Percentiles rank a stretch among this genome's conserved stretches.
Evolutionary conservation across 2,888 invertebrate genomes (phyloP).

Genomic region (Endotricha flammealis): DNA sequence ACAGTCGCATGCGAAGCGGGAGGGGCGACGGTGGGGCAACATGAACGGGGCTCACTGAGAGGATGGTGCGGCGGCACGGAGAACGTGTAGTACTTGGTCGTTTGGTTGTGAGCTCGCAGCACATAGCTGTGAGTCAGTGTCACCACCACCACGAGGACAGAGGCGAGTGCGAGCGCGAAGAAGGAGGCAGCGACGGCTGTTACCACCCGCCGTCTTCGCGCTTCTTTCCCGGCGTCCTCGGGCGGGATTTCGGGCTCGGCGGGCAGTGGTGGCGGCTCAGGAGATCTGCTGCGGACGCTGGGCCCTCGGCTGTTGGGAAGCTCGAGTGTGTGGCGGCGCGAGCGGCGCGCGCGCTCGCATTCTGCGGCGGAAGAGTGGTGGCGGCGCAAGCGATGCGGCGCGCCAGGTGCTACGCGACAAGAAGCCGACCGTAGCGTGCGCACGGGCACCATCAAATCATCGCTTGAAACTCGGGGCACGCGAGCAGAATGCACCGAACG

Average conservation of each 20-base stretch:
- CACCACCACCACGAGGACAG: constrained; percentile 86
- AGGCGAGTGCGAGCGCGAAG: constrained; percentile 84
- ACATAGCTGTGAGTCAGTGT: constrained; percentile 86
- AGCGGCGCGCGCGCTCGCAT: constrained; percentile 68
- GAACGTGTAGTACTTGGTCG: constrained; percentile 82
- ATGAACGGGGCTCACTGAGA: constrained; percentile 79
- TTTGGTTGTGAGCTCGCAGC: constrained; percentile 80
- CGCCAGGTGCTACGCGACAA: constrained; percentile 65
- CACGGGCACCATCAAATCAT: constrained; percentile 70
- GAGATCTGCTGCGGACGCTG: constrained; percentile 66
- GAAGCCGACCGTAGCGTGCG: constrained; percentile 70
- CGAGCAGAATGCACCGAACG: constrained; percentile 70
- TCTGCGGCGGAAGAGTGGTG: constrained; percentile 73
- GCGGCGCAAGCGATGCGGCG: constrained; percentile 67
- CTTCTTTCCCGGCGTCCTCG: constrained; percentile 80
- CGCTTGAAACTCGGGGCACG: constrained; percentile 66
- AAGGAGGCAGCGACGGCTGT: constrained; percentile 85
- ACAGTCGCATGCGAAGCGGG: constrained; percentile 78
- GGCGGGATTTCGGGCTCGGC: constrained; percentile 65
- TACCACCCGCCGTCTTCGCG: constrained; percentile 83
- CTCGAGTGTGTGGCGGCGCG: constrained; percentile 65
- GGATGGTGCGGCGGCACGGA: constrained; percentile 80
- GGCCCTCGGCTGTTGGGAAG: constrained; percentile 65
- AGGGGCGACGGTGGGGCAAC: constrained; percentile 78
- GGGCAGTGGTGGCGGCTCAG: constrained; percentile 57